Base-by-base conservation (phyloP, 2,888 invertebrate species). In the Agrilus biguttatus region DNA sequence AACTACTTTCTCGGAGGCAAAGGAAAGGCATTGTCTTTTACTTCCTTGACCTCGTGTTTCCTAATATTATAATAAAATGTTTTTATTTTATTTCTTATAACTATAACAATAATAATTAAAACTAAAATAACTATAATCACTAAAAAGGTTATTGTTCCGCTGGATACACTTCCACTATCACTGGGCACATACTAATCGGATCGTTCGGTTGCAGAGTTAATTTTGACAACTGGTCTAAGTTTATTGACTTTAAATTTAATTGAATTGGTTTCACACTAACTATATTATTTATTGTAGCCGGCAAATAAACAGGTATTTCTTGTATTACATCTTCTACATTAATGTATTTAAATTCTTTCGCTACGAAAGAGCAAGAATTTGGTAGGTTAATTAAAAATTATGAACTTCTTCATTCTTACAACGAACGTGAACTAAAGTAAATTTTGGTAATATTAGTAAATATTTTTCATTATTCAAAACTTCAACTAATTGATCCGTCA, bases 161-260 rank as follows among this genome's bases (percentile, higher is more conserved):
- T 19, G 19, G 19, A 5, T 5, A 19, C 19, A 19, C 5, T 19
- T 19, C 5, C 19, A 19, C 19, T 19, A 19, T 19, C 5, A 19
- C 19, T 5, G 2, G 19, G 19, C 19, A 19, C 19, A 19, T 19
- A 19, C 19, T 5, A 19, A 19, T 19, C 2, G 3, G 19, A 2
- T 5, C 19, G 3, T 35, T 35, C 17, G 36, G 2, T 36, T 36
- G 28, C 36, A 41, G 13, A 4, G 41, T 41, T 28, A 41, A 28
- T 23, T 36, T 36, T 23, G 41, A 36, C 4, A 41, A 33, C 12
- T 41, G 10, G 36, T 41, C 36, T 23, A 41, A 36, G 13, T 35
- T 41, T 8, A 41, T 41, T 23, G 41, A 41, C 36, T 36, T 41
- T 21, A 36, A 28, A 28, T 41, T 41, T 7, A 41, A 23, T 41